phyloP scores from a whole-genome alignment of 2,113 vertebrate species.

The Ictalurus furcatus region DNA sequence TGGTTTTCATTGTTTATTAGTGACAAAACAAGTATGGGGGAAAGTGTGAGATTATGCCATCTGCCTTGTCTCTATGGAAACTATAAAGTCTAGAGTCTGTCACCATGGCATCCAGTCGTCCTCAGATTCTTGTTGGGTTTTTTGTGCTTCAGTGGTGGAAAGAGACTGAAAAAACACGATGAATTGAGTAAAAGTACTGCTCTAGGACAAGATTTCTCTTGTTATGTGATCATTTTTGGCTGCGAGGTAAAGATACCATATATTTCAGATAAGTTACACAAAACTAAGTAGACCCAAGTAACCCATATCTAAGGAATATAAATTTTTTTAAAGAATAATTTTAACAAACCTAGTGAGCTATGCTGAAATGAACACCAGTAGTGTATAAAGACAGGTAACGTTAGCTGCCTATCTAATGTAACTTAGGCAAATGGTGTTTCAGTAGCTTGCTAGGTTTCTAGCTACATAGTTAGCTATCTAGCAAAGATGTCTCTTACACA shows the following conservation, averaged over 20 bases:
- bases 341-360: background rate
- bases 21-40: background rate
- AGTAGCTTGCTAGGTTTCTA: background rate
- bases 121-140: background rate
- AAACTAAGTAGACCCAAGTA: background rate
- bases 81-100: conserved; percentile 30
- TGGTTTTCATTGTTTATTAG: conserved; percentile 14
- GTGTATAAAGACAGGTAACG: background rate
- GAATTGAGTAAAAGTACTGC: background rate
- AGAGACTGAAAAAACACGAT: background rate
- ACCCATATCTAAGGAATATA: background rate
- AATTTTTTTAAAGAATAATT: background rate
- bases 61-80: conserved; percentile 40
- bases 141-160: background rate
- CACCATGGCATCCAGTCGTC: conserved; percentile 30
- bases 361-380: background rate
- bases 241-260: background rate
- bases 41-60: conserved; percentile 23
- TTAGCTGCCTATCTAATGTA: background rate
- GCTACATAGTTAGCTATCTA: background rate
- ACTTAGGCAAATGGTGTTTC: background rate
- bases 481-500: background rate
- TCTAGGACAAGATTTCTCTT: background rate
- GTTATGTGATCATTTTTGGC: background rate
- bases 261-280: background rate